phyloP scores from a whole-genome alignment of 2,797 vertebrate species.

The Lacerta bilineata region DNA sequence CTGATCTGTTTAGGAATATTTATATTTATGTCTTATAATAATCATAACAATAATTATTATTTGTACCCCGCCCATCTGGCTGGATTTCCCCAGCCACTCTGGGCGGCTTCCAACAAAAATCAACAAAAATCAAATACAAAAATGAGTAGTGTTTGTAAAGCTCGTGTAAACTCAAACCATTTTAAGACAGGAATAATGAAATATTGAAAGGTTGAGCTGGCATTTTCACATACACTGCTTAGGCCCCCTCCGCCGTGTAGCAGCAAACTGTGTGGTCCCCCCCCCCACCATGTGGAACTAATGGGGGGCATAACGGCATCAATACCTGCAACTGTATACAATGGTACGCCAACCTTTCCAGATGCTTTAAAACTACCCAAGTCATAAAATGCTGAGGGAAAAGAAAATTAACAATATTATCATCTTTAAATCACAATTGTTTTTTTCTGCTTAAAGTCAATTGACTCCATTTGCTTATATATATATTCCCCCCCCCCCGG shows the following conservation, averaged over 20 bases:
- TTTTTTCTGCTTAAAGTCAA: constrained; percentile 54
- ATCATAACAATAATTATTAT: too few relatives aligned
- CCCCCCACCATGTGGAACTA: constrained; percentile 46
- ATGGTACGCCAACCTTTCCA: background rate
- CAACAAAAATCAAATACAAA: too few relatives aligned
- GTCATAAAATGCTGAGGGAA: constrained; percentile 23
- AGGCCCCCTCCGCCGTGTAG: constrained; percentile 44
- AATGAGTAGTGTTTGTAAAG: constrained; percentile 57
- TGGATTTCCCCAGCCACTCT: too few relatives aligned
- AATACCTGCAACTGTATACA: background rate
- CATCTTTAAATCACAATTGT: constrained; percentile 59
- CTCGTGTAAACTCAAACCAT: constrained; percentile 45
- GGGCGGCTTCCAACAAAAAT: too few relatives aligned
- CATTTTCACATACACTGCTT: constrained; percentile 44
- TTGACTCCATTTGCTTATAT: constrained; percentile 63
- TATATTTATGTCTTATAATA: constrained; percentile 64
- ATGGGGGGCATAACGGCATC: constrained; percentile 33
- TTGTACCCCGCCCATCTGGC: too few relatives aligned
- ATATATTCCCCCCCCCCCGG: constrained; percentile 36
- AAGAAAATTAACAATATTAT: constrained; percentile 56
- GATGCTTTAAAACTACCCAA: constrained; percentile 2
- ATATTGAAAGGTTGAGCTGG: constrained; percentile 58
- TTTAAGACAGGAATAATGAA: constrained; percentile 59
- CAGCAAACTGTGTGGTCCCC: constrained; percentile 40
- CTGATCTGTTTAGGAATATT: constrained; percentile 53